Conservation (phyloP, 2,888 invertebrate genomes). For the Polylopha cassiicola region DNA sequence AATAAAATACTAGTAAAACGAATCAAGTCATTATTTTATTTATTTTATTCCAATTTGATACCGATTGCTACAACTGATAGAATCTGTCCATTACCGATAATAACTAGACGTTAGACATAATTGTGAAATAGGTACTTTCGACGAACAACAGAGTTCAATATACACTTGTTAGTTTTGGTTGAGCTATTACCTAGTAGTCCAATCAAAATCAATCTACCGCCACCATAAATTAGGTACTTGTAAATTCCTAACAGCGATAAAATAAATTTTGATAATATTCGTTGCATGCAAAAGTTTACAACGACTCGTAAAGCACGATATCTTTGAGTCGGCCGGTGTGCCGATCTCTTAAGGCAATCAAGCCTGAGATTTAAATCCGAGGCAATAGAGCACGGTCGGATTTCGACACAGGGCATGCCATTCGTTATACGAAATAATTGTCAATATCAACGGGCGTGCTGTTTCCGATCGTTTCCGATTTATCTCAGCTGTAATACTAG, state of each 20-base stretch:
- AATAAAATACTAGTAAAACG: conserved; percentile 5
- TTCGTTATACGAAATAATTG: conserved; percentile 60
- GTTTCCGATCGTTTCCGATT: conserved; percentile 58
- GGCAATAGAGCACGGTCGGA: conserved; percentile 35
- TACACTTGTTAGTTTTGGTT: conserved; percentile 11
- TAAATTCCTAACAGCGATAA: conserved; percentile 25
- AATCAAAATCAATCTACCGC: conserved; percentile 33
- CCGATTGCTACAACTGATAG: conserved; percentile 1
- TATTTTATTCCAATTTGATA: neutral
- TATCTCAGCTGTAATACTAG: conserved; percentile 44
- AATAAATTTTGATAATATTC: conserved; percentile 31
- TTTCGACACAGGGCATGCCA: conserved; percentile 45
- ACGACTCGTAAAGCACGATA: conserved; percentile 27
- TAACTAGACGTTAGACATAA: too few relatives aligned
- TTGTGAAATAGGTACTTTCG: too few relatives aligned
- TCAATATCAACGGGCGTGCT: conserved; percentile 46
- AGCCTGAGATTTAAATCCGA: conserved; percentile 47
- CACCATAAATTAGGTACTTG: conserved; percentile 32
- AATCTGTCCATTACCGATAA: conserved; percentile 5
- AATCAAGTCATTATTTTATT: conserved; percentile 1
- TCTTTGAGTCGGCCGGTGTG: conserved; percentile 29
- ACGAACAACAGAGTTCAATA: too few relatives aligned
- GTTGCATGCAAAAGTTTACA: conserved; percentile 29
- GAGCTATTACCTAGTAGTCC: conserved; percentile 21
- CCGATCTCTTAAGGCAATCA: conserved; percentile 45